Conservation (phyloP, 2,113 vertebrate species). For the Tretioscincus oriximinensis region DNA sequence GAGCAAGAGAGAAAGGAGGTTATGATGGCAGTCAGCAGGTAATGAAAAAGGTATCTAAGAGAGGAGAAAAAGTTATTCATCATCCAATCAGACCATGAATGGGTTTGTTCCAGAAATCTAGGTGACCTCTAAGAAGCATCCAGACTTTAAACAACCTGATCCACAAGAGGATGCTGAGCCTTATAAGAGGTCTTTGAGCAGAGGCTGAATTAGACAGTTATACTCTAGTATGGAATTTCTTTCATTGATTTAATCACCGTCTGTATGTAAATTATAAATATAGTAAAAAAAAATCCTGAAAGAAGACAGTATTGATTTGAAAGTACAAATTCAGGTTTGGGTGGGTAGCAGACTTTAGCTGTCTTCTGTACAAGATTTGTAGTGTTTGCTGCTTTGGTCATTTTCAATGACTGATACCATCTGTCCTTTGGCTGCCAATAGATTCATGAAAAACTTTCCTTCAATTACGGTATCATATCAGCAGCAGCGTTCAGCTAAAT, state of each 20-base stretch:
- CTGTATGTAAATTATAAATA: not conserved
- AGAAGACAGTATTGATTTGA: not conserved
- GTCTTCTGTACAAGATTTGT: not conserved
- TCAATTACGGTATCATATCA: not conserved
- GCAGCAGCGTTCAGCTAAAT: not conserved
- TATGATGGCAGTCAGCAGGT: not conserved
- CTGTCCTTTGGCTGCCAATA: not conserved
- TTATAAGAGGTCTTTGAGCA: not conserved
- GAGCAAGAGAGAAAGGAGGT: not conserved
- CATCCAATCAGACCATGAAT: too few relatives aligned
- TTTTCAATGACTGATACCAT: not conserved
- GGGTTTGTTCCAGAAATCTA: too few relatives aligned
- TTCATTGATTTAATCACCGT: not conserved
- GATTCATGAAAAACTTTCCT: not conserved
- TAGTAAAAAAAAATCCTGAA: not conserved
- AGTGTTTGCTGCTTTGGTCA: not conserved
- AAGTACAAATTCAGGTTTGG: not conserved
- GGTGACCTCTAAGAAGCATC: too few relatives aligned
- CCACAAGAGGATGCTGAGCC: too few relatives aligned
- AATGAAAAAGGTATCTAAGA: not conserved
- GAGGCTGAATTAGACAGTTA: not conserved
- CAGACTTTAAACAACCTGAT: too few relatives aligned
- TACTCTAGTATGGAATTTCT: not conserved
- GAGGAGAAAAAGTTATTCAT: not conserved
- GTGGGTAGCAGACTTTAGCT: not conserved